Evolutionary conservation across 2,888 invertebrate species (phyloP), one percentile per base, ranked within the genome.

Genomic region (Brassicogethes aeneus): DNA sequence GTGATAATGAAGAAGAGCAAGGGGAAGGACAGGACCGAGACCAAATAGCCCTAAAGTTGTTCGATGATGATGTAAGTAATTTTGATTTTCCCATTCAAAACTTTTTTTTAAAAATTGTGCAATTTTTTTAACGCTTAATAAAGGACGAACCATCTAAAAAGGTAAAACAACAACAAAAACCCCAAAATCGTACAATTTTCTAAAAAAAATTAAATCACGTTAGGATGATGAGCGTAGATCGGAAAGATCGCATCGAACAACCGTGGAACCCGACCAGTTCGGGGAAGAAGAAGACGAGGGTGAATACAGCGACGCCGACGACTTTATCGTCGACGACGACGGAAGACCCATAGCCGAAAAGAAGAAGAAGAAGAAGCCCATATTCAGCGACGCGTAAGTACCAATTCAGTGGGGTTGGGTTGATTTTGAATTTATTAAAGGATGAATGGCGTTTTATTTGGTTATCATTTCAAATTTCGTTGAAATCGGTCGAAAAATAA

Each of bases 321-420:
- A 94, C 65, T 99, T 99, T 64, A 97, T 99, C 61, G 97, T 97
- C 0, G 95, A 94, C 60, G 95, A 94, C 60, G 91, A 96, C 57
- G 94, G 90, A 1, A 75, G 85, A 52, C 92, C 93, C 0, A 85
- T 93, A 43, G 79, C 84, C 3, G 86, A 85, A 48, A 82, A 83
- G 49, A 81, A 83, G 58, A 86, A 82, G 64, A 86, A 83, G 57
- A 75, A 84, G 12, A 85, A 82, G 56, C 85, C 81, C 10, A 84
- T 90, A 51, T 91, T 88, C 59, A 83, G 85, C 35, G 91, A 93
- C 70, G 87, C 88, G 82, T 86, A 73, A 76, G 85, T 77, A 33
- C 23, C 23, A 23, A 23, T n/a, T n/a, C n/a, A n/a, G n/a, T n/a
- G n/a, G n/a, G n/a, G n/a, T n/a, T n/a, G n/a, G n/a, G n/a, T n/a